Percentiles rank a stretch among this genome's conserved stretches.
These are phyloP conservation scores for Apocheima hispidaria DNA, from an alignment of 2,888 invertebrate species.

Conservation along the genomic window DNA sequence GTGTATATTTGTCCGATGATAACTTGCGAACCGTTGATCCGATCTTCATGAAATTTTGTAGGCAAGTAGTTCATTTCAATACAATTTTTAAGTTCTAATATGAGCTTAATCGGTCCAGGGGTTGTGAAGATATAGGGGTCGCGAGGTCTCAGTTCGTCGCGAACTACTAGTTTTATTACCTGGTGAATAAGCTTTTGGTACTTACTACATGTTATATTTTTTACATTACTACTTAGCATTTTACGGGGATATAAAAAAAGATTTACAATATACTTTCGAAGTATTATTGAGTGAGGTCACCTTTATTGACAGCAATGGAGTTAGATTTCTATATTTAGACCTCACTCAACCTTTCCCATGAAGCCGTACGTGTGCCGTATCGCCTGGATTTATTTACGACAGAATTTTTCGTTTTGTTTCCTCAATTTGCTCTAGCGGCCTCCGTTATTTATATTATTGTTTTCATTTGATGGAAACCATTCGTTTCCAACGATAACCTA, in stretches of 20 bases:
- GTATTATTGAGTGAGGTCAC: neutral
- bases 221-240: neutral
- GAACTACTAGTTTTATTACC: no score
- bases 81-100: no score
- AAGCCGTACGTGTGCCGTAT: slow-evolving; percentile 1
- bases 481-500: slow-evolving; percentile 33
- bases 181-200: neutral
- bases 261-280: neutral
- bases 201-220: neutral
- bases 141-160: no score
- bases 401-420: slow-evolving; percentile 1
- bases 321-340: slow-evolving; percentile 13
- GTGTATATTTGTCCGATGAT: no score
- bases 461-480: slow-evolving; percentile 38
- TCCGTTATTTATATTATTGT: slow-evolving; percentile 56
- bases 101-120: no score
- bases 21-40: no score
- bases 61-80: no score
- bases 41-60: no score
- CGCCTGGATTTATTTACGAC: slow-evolving; percentile 9
- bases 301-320: slow-evolving; percentile 10
- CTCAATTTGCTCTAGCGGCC: slow-evolving; percentile 64
- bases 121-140: no score
- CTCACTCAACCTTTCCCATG: slow-evolving; percentile 16
- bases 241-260: neutral